Base-by-base conservation (phyloP, 2,113 vertebrate species). In the Cynocephalus volans region DNA sequence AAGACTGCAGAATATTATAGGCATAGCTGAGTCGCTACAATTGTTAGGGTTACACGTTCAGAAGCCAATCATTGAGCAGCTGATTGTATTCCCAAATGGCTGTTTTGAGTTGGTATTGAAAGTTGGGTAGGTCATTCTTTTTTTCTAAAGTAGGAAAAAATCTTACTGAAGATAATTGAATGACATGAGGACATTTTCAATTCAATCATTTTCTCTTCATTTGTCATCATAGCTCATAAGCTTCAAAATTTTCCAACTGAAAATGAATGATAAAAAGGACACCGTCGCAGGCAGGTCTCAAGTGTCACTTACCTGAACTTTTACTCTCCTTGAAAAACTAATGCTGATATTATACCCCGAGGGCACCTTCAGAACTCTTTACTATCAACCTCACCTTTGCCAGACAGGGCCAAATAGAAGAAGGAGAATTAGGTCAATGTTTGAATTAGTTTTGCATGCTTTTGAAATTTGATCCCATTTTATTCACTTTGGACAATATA, bases 391-490 rank as follows among this genome's bases (percentile, higher is more conserved):
- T 96, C 41, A 36, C 65, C 76, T 95, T 96, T 93, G 84, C 45
- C 60, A 95, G 75, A 90, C 3, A 56, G 64, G 28, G 60, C 50
- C 76, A 91, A 88, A 76, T 56, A 93, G 72, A 60, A 95, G 65
- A 41, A 60, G 8, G 18, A 67, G 36, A 88, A 95, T 82, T 65
- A 93, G 50, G 67, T 96, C 93, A 93, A 88, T 33, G 36, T 98
- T 94, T 33, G 89, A 89, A 86, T 77, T 24, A 41, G 50, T 79
- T 90, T 82, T 79, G 64, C 69, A 50, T 50, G 80, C 50, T 96
- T 97, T 88, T 79, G 87, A 95, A 97, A 93, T 75, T 24, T 24
- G 41, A 92, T 89, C 50, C 50, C 58, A 86, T 94, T 94, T 93
- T 80, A 82, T 76, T 95, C 90, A 83, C 15, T 73, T 67, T 8